phyloP scores from a whole-genome alignment of 1,140 invertebrate species.

The Hylaeus anthracinus region DNA sequence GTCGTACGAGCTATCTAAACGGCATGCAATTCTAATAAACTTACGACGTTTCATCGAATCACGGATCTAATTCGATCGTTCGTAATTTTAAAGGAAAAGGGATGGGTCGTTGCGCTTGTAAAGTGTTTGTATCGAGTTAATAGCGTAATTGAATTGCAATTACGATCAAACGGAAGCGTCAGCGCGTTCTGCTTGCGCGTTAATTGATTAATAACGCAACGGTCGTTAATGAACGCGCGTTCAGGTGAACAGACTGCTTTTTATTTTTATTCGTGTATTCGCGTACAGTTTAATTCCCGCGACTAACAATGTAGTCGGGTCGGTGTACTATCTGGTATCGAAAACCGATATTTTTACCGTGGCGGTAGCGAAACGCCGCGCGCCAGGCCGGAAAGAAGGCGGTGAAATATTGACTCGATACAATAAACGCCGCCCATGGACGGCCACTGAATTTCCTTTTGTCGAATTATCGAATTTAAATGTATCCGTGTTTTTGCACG shows the following conservation, averaged over 20 bases:
- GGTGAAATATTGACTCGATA: slow-evolving; percentile 41
- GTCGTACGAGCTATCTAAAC: too few species aligned
- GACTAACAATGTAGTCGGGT: not conserved
- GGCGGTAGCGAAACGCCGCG: not conserved
- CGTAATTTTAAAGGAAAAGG: too few species aligned
- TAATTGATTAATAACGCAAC: not conserved
- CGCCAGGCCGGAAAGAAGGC: not conserved
- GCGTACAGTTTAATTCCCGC: slow-evolving; percentile 28
- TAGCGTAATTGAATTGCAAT: not conserved
- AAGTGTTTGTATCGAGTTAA: not conserved
- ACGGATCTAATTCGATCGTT: too few species aligned
- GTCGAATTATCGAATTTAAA: slow-evolving; percentile 33
- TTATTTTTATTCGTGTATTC: slow-evolving; percentile 3
- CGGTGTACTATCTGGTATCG: slow-evolving; percentile 31
- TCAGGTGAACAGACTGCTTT: not conserved
- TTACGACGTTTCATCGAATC: too few species aligned
- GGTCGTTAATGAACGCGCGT: not conserved
- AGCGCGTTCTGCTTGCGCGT: not conserved
- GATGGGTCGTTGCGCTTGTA: not conserved
- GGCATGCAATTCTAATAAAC: too few species aligned
- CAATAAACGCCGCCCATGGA: slow-evolving; percentile 26
- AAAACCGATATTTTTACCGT: slow-evolving; percentile 43
- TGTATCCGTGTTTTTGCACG: not conserved
- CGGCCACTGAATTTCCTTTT: not conserved
- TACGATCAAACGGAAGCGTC: not conserved